Evolutionary conservation across 2,113 vertebrate genomes (phyloP).

Genomic region (Centropus unirufus): DNA sequence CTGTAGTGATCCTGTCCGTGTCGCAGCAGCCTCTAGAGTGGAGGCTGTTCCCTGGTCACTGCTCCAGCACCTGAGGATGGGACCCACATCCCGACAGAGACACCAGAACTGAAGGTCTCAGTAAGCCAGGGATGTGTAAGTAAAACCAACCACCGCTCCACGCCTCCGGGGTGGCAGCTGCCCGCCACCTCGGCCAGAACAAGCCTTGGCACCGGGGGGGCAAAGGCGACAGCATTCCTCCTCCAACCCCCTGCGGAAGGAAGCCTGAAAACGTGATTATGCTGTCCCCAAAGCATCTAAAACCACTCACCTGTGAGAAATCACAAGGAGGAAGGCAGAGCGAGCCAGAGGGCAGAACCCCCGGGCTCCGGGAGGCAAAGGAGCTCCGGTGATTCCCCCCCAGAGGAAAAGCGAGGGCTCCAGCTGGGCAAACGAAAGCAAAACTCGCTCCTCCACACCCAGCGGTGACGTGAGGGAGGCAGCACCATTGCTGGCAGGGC

Average conservation of each 20-base stretch:
- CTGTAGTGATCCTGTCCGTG: rapidly evolving
- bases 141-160: background rate
- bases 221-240: background rate
- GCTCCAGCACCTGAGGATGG: background rate
- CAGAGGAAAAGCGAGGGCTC: background rate
- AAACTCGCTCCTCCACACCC: background rate
- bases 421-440: background rate
- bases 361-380: background rate
- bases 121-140: rapidly evolving
- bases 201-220: background rate
- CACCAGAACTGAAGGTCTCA: background rate
- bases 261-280: background rate
- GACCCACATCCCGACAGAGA: background rate
- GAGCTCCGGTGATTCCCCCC: background rate
- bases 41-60: rapidly evolving
- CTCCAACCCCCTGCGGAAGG: rapidly evolving
- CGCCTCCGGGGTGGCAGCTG: rapidly evolving
- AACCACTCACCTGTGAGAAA: background rate
- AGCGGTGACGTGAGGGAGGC: background rate
- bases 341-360: background rate
- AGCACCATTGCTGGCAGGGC: background rate
- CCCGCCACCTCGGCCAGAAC: rapidly evolving
- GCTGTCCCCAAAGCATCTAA: background rate
- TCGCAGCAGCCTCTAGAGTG: background rate
- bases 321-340: background rate